Conservation (phyloP, 2,888 invertebrate species). For the Morpho achilles region DNA sequence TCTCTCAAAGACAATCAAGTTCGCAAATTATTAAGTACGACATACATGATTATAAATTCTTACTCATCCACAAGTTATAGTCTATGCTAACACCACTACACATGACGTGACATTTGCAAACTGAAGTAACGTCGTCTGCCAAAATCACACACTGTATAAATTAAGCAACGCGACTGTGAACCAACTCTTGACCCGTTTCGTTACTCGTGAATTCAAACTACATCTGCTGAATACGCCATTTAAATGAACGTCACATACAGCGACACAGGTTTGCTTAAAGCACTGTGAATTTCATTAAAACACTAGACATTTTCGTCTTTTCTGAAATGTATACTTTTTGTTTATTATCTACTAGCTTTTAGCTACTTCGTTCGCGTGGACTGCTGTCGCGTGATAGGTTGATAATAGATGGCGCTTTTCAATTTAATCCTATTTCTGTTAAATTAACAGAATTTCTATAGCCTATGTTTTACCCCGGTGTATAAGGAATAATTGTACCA, state of each 20-base stretch:
- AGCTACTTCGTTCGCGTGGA: too few relatives aligned
- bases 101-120: constrained; percentile 9
- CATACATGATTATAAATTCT: background rate
- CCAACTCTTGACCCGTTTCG: constrained; percentile 24
- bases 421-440: too few relatives aligned
- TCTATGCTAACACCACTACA: background rate
- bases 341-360: too few relatives aligned
- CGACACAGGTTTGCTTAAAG: constrained; percentile 5
- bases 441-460: too few relatives aligned
- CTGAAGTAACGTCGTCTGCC: constrained; percentile 17
- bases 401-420: too few relatives aligned
- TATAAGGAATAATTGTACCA: too few relatives aligned
- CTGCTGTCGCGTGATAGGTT: too few relatives aligned
- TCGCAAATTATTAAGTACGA: background rate
- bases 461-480: too few relatives aligned
- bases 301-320: background rate
- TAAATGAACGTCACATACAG: constrained; percentile 17
- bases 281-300: constrained; percentile 1
- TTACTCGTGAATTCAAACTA: constrained; percentile 21
- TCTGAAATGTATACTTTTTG: too few relatives aligned
- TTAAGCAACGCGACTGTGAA: constrained; percentile 18
- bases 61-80: background rate
- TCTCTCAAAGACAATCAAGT: background rate
- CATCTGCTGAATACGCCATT: constrained; percentile 15
- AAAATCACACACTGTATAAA: constrained; percentile 20